Conservation (phyloP, 2,888 invertebrate species). For the Tolmerus cingulatus region DNA sequence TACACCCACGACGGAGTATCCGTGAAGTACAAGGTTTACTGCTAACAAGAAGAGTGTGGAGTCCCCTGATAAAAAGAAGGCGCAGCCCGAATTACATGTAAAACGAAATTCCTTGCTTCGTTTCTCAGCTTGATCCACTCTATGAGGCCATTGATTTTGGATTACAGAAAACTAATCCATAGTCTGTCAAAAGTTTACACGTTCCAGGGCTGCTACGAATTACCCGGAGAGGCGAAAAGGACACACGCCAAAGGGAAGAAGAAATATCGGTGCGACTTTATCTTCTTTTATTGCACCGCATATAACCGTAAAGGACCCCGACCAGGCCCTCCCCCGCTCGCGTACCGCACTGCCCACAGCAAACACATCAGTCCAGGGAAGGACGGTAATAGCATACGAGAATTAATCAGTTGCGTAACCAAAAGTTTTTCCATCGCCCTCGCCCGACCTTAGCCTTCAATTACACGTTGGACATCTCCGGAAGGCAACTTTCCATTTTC, state of each 20-base stretch:
- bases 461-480: constrained; percentile 38
- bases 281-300: constrained; percentile 49
- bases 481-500: constrained; percentile 25
- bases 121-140: constrained; percentile 11
- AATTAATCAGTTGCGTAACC: constrained; percentile 48
- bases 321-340: not conserved
- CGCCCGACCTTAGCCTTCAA: constrained; percentile 13
- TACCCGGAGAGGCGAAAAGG: constrained; percentile 21
- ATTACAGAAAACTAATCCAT: constrained; percentile 46
- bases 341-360: not conserved
- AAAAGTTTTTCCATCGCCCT: constrained; percentile 27
- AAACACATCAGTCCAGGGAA: constrained; percentile 9
- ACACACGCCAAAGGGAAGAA: constrained; percentile 39
- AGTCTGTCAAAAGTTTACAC: constrained; percentile 42
- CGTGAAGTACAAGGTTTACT: not conserved
- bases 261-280: constrained; percentile 47
- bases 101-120: not conserved
- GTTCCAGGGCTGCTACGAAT: constrained; percentile 1
- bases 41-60: not conserved
- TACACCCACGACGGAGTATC: not conserved
- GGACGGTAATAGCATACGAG: constrained; percentile 42
- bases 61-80: not conserved
- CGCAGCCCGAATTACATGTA: not conserved
- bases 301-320: constrained; percentile 44
- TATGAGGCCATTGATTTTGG: constrained; percentile 44